phyloP scores from a whole-genome alignment of 2,797 vertebrate genomes.

The Pangasius mekongensis region DNA sequence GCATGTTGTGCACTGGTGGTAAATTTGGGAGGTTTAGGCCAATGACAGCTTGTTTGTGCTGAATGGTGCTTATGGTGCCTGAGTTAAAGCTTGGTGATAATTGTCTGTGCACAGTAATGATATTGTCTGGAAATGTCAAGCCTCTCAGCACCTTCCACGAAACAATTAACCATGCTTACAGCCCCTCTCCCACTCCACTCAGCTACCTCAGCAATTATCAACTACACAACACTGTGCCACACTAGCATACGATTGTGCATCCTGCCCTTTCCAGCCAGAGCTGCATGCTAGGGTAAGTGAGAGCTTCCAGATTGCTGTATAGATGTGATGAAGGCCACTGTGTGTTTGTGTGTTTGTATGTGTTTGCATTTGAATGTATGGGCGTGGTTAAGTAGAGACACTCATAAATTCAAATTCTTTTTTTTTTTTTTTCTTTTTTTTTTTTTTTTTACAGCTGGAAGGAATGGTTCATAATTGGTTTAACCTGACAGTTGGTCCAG shows the following conservation, averaged over 20 bases:
- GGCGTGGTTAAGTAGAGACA: neutral
- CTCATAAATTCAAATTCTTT: no score
- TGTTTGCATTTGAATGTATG: conserved; percentile 3
- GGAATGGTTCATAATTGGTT: neutral
- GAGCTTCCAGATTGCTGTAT: conserved; percentile 27
- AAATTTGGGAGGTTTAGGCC: conserved; percentile 55
- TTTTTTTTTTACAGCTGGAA: neutral
- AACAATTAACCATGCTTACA: conserved; percentile 54
- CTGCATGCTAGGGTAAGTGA: conserved; percentile 16
- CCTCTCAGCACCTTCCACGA: conserved; percentile 66
- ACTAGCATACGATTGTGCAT: conserved; percentile 44
- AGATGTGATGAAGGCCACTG: conserved; percentile 41
- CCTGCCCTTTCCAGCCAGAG: conserved; percentile 48
- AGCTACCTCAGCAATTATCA: conserved; percentile 56
- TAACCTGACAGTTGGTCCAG: neutral
- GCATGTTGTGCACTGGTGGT: conserved; percentile 21
- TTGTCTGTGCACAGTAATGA: conserved; percentile 58
- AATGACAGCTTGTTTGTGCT: conserved; percentile 37
- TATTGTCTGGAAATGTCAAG: conserved; percentile 74
- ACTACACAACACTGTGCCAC: conserved; percentile 27
- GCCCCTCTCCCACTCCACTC: conserved; percentile 44
- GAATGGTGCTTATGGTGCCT: conserved; percentile 32
- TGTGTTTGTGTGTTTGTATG: conserved; percentile 22
- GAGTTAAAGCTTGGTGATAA: conserved; percentile 48
- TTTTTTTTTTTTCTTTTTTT: neutral